Evolutionary conservation across 1,140 invertebrate genomes (phyloP).

Genomic region (Alviniconcha marisindica): DNA sequence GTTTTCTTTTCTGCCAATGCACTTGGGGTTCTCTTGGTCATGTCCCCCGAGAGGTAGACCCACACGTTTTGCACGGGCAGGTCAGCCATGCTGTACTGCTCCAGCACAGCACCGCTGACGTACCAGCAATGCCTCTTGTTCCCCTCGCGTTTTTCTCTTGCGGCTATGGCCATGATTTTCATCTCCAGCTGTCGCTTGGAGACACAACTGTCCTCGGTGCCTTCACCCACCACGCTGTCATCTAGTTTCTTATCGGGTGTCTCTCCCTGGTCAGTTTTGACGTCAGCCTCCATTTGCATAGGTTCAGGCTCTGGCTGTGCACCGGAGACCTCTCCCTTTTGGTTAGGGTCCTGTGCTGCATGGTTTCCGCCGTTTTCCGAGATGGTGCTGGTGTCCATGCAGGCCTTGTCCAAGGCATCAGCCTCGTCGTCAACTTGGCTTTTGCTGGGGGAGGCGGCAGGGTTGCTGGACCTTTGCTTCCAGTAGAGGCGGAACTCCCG

Average conservation of each 20-base stretch:
- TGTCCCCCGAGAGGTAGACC: conserved; percentile 36
- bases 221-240: conserved; percentile 41
- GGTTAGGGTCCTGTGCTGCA: not conserved
- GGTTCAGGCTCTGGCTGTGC: not conserved
- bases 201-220: conserved; percentile 55
- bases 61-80: conserved; percentile 62
- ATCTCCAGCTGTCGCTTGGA: conserved; percentile 73
- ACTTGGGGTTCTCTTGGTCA: conserved; percentile 21
- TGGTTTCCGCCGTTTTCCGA: not conserved
- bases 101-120: conserved; percentile 79
- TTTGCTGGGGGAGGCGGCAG: conserved; percentile 32
- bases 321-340: not conserved
- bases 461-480: conserved; percentile 75
- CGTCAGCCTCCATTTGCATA: not conserved
- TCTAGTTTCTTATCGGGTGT: not conserved
- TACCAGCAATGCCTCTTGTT: conserved; percentile 83
- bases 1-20: not conserved
- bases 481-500: conserved; percentile 83
- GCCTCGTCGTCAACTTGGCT: not conserved
- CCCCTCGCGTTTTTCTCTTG: conserved; percentile 76
- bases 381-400: not conserved
- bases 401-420: not conserved
- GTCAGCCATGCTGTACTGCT: conserved; percentile 79
- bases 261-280: not conserved
- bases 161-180: conserved; percentile 78